Base-by-base conservation (phyloP, 2,113 vertebrate genomes). In the Entomyzon cyanotis region DNA sequence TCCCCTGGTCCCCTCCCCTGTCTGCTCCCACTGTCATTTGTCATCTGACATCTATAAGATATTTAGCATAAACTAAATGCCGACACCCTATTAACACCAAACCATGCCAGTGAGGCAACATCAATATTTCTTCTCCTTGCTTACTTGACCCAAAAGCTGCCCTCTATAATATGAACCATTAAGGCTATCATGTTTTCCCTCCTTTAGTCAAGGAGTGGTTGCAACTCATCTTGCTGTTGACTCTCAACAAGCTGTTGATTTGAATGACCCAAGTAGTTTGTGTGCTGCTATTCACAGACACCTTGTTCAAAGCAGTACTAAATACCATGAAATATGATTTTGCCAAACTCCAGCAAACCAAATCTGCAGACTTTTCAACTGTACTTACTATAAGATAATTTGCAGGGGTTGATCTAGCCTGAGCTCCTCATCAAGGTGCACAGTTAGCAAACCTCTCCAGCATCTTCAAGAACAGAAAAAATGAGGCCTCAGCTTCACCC, bases 361-460 rank as follows among this genome's bases (percentile, higher is more conserved):
- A 7, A 37, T 24, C 33, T 75, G 33, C 39, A 84, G 31, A 10
- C 20, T 24, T 59, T 39, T 67, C 35, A 27, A 3, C 13, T 12
- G 31, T 6, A 23, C 5, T 46, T 31, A 12, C n/a, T 67, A 7
- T 6, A 62, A 11, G 13, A n/a, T 33, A 55, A 37, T 12, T 1
- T 10, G 20, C 2, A 28, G 62, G 22, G 24, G 4, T 25, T 25
- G 44, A 47, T 31, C 4, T 4, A 25, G 11, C 27, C 21, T 15
- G 23, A 69, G 4, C 31, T 22, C 11, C 37, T 30, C 35, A 15
- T 0, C 0, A 1, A 31, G 22, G 12, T 16, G 7, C 23, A 25
- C 10, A 11, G 31, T 4, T 47, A 63, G 33, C 27, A 80, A 78
- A 68, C 4, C 10, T 15, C 67, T 23, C 1, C 0, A 52, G 35